A percentile compares a stretch with the other conserved stretches of the same genome.
Evolutionary conservation across 2,888 invertebrate species (phyloP).

Genomic region (Drosophila monieri): DNA sequence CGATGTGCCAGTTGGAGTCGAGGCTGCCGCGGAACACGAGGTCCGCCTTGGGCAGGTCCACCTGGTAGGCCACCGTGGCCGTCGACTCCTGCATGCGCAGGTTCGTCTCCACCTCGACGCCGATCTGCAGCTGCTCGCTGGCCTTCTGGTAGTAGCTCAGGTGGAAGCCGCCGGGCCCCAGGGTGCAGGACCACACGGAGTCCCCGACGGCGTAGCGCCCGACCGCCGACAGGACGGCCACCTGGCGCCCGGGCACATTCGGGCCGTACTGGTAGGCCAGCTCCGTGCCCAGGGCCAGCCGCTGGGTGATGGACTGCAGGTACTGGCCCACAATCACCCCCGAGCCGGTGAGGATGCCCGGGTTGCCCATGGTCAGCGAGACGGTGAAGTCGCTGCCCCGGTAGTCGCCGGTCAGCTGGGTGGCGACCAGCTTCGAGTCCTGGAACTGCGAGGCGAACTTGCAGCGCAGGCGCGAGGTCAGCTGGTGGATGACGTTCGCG

Average conservation of each 20-base stretch:
- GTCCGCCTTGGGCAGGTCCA: constrained; percentile 97
- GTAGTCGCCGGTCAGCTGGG: constrained; percentile 95
- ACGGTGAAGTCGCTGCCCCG: constrained; percentile 94
- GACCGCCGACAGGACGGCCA: constrained; percentile 93
- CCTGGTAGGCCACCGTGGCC: constrained; percentile 96
- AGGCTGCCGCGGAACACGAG: constrained; percentile 96
- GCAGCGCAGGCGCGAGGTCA: constrained; percentile 90
- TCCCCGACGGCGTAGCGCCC: constrained; percentile 87
- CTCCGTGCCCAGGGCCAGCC: constrained; percentile 95
- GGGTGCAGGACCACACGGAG: constrained; percentile 88
- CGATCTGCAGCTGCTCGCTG: constrained; percentile 94
- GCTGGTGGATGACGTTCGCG: constrained; percentile 97
- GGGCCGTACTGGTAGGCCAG: constrained; percentile 96
- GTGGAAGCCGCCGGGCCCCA: constrained; percentile 92
- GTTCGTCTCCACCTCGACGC: constrained; percentile 97
- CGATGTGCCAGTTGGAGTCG: constrained; percentile 96
- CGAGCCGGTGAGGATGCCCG: constrained; percentile 93
- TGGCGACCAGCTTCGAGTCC: constrained; percentile 92
- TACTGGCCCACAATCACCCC: constrained; percentile 94
- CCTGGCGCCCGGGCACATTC: constrained; percentile 95
- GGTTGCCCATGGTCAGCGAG: constrained; percentile 95
- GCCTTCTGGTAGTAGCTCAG: constrained; percentile 97
- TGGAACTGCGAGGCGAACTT: constrained; percentile 97
- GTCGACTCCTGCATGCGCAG: constrained; percentile 95
- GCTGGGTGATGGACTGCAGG: constrained; percentile 92